Base-by-base conservation (phyloP, 1,140 invertebrate genomes). In the Microplitis demolitor region DNA sequence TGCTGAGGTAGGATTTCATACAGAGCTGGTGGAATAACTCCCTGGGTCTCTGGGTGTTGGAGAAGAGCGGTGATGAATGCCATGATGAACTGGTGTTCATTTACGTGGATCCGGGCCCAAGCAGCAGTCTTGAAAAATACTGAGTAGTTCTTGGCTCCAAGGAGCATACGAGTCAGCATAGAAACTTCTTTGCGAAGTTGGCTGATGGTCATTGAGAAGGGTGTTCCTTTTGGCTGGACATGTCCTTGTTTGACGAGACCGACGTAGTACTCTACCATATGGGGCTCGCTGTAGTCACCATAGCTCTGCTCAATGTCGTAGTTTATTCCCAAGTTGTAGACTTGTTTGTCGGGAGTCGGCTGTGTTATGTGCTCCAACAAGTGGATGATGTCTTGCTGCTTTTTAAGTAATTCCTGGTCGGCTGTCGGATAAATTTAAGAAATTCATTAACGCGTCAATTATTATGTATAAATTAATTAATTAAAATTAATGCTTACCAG, bases 281-380 rank as follows among this genome's bases (percentile, higher is more conserved):
- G 31, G 11, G 66, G 66, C 13, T 67, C 51, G 16, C 4, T 11
- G 31, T 67, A 67, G 24, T 67, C 66, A 33, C 6, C 66, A 14
- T 33, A 31, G 66, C 83, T 80, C 4, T 33, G 62, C 37, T 81
- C 75, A 58, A 86, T 83, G 66, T 87, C 79, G 45, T 85, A 87
- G 13, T 66, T 79, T 0, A 73, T 16, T 8, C 85, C 86, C 16
- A 85, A 72, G 34, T 78, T 79, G 53, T 84, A 78, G 33, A 87
- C 73, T 34, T 85, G 77, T 58, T 84, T 78, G 72, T 84, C 78
- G 2, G 83, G 83, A 39, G 86, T 82, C 4, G 74, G 77, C 9
- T 90, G 89, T 75, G 88, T 88, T 2, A 92, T 85, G 74, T 92
- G 90, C 63, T 91, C 87, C 51, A 92, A 83, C n/a, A 94, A 86